Percentiles rank a stretch among this genome's conserved stretches.
Conservation (phyloP, 2,113 vertebrate species). For the Bubalus kerabau region DNA sequence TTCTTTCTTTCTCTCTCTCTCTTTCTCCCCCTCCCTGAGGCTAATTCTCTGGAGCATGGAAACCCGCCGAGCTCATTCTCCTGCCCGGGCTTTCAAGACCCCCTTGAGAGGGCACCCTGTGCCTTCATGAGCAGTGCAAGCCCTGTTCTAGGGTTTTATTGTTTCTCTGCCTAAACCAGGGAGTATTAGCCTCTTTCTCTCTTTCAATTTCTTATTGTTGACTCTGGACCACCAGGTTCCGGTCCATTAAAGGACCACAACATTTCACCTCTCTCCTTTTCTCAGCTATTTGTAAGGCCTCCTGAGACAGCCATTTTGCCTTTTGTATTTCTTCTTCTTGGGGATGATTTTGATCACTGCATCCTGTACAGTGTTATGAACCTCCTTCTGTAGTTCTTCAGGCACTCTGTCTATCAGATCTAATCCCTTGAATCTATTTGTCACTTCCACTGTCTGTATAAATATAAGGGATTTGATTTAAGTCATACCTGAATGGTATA, state of each 20-base stretch:
- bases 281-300: neutral
- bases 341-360: neutral
- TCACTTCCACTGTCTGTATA: neutral
- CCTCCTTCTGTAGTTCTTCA: neutral
- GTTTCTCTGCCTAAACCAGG: too few species aligned
- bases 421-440: neutral
- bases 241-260: too few species aligned
- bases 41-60: too few species aligned
- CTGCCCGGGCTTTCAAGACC: too few species aligned
- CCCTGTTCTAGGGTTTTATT: too few species aligned
- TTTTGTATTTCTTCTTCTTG: neutral
- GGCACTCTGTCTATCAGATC: neutral
- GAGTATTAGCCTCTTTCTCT: too few species aligned
- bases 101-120: too few species aligned
- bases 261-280: neutral
- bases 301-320: neutral
- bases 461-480: neutral
- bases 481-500: neutral
- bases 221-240: too few species aligned
- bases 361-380: neutral
- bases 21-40: too few species aligned
- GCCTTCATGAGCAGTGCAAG: too few species aligned
- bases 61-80: rapidly evolving
- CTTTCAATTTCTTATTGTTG: too few species aligned
- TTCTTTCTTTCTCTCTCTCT: too few species aligned